Base-by-base conservation (phyloP, 2,888 invertebrate genomes). In the Dasypogon diadema region DNA sequence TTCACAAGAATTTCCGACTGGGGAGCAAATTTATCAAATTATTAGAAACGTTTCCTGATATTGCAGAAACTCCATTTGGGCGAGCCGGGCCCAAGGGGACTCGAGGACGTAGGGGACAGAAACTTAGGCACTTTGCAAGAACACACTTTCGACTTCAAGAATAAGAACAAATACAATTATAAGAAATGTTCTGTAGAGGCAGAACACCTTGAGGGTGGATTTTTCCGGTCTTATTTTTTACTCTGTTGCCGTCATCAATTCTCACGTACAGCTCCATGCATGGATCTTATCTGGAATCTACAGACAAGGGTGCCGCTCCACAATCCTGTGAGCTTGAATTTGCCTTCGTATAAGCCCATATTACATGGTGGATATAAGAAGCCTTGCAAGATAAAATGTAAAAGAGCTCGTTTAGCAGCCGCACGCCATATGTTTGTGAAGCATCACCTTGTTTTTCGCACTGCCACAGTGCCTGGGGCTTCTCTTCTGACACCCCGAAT, bases 21-120 rank as follows among this genome's bases (percentile, higher is more conserved):
- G 54, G 34, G 26, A 55, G 34, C 16, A 72, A 55, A 72, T 72
- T 72, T 72, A 72, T 72, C 55, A 55, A 72, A 55, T 73, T 73
- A 56, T 56, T 55, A 73, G 22, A 56, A 73, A 55, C 56, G 37
- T 55, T 55, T 73, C 56, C 72, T 56, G 60, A 60, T 60, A 30
- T 18, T 37, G 21, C 26, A 30, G 21, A 37, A 22, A 34, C 34
- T 34, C 30, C 14, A 60, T 60, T 60, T 37, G 42, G 16, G 5
- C 30, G 30, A 26, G 30, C 24, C 4, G 58, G n/a, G 26, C 58
- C n/a, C 56, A 10, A 14, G 42, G 18, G 18, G 42, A 2, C 42
- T 42, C 42, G 2, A n/a, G 14, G 37, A 22, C n/a, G 54, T 12
- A 21, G 21, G 6, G n/a, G 16, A 22, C 6, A 12, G n/a, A 42